A percentile compares a stretch with the other conserved stretches of the same genome.
phyloP scores from a whole-genome alignment of 35 echinoderm and acorn worm genomes.

The Ophioderma brevispina region DNA sequence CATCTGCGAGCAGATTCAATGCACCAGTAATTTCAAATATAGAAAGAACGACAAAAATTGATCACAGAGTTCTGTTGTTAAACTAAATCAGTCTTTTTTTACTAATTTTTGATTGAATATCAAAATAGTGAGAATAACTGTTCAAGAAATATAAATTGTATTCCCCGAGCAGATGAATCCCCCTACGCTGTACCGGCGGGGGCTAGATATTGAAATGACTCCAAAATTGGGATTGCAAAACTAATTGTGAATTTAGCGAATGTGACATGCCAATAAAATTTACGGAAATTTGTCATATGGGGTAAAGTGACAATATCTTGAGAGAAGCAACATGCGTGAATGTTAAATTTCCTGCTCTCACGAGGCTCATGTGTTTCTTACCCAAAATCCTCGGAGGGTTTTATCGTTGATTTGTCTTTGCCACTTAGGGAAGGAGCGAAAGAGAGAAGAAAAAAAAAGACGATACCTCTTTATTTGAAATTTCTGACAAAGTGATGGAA shows the following conservation, averaged over 20 bases:
- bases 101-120: no score
- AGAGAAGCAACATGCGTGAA: neutral
- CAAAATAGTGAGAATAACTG: no score
- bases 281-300: neutral
- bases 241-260: neutral
- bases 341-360: neutral
- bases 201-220: no score
- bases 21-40: no score
- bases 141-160: no score
- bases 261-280: neutral
- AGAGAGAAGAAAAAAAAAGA: neutral
- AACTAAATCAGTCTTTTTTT: no score
- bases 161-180: no score
- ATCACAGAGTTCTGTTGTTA: no score
- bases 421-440: neutral
- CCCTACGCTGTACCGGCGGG: no score
- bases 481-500: neutral
- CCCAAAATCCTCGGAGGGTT: neutral
- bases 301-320: constrained; percentile 9
- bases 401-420: neutral
- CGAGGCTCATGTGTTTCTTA: neutral
- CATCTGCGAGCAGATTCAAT: no score
- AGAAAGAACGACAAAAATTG: no score
- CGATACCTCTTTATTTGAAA: neutral
- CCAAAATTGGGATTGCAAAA: no score